Conservation (phyloP, 2,113 vertebrate species). For the Heloderma charlesbogerti region DNA sequence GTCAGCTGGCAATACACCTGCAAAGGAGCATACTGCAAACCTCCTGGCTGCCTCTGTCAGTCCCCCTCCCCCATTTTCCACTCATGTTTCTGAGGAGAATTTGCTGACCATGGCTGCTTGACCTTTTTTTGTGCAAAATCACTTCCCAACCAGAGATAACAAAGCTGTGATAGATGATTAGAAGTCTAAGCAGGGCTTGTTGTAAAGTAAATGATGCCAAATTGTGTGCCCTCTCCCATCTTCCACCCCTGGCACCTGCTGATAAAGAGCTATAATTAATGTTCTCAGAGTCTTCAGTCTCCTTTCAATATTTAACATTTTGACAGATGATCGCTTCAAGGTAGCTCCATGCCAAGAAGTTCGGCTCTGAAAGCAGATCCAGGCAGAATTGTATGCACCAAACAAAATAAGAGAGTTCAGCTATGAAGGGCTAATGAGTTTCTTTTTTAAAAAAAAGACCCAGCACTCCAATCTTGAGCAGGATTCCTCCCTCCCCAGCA, state of each 20-base stretch:
- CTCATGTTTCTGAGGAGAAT: constrained; percentile 27
- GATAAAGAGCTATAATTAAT: constrained; percentile 44
- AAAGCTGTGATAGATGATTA: constrained; percentile 27
- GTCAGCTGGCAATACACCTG: not conserved
- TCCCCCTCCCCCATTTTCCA: not conserved
- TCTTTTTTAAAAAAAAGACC: not conserved
- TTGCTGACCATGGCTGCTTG: constrained; percentile 8
- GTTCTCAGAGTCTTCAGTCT: not conserved
- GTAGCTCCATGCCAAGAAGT: not conserved
- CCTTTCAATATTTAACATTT: constrained; percentile 29
- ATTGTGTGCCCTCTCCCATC: constrained; percentile 34
- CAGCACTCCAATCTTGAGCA: too few relatives aligned
- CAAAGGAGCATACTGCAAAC: constrained; percentile 17
- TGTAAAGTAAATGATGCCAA: constrained; percentile 46
- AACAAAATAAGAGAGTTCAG: not conserved
- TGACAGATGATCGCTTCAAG: constrained; percentile 35
- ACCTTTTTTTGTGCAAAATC: constrained; percentile 54
- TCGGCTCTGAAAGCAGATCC: fast-evolving
- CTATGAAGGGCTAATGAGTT: not conserved
- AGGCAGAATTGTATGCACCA: not conserved
- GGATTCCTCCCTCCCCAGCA: not conserved
- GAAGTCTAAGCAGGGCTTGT: constrained; percentile 44
- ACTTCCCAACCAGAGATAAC: constrained; percentile 46
- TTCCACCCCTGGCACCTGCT: constrained; percentile 42
- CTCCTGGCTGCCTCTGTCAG: constrained; percentile 27